Percentiles rank a stretch among this genome's conserved stretches.
These are phyloP conservation scores for Myrmecobius fasciatus DNA, from an alignment of 2,113 vertebrate species.

Conservation along the genomic window DNA sequence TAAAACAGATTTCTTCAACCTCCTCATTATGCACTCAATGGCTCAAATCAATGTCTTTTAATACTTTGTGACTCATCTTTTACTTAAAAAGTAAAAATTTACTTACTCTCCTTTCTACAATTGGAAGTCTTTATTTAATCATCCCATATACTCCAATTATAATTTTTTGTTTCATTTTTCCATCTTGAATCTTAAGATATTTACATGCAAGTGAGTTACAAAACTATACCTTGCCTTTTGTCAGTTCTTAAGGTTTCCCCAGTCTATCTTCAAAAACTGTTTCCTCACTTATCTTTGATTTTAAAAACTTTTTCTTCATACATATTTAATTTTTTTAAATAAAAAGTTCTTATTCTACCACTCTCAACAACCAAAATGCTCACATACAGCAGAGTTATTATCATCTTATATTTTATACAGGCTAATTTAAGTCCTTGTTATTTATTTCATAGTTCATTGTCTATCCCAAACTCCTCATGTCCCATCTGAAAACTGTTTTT, in stretches of 20 bases:
- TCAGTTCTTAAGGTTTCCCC: no score
- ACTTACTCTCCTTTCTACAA: not conserved
- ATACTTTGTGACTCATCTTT: not conserved
- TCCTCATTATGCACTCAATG: not conserved
- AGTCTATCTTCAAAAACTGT: not conserved
- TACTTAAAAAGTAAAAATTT: not conserved
- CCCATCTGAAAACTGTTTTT: not conserved
- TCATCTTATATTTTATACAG: not conserved
- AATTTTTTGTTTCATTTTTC: not conserved
- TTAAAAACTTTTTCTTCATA: not conserved
- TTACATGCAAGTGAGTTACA: not conserved
- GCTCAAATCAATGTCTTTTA: not conserved
- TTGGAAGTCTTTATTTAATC: not conserved
- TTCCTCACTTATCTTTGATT: no score
- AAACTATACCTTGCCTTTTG: not conserved
- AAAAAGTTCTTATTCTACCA: not conserved
- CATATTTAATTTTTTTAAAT: not conserved
- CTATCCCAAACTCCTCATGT: not conserved
- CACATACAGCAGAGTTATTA: not conserved
- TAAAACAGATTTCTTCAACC: not conserved
- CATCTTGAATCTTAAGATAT: not conserved
- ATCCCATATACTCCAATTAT: not conserved
- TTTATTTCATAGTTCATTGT: not conserved
- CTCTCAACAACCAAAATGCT: not conserved
- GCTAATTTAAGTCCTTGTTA: not conserved